Evolutionary conservation across 2,797 vertebrate species (phyloP), one percentile per base, ranked within the genome.

Genomic region (Gallinago nigripennis): DNA sequence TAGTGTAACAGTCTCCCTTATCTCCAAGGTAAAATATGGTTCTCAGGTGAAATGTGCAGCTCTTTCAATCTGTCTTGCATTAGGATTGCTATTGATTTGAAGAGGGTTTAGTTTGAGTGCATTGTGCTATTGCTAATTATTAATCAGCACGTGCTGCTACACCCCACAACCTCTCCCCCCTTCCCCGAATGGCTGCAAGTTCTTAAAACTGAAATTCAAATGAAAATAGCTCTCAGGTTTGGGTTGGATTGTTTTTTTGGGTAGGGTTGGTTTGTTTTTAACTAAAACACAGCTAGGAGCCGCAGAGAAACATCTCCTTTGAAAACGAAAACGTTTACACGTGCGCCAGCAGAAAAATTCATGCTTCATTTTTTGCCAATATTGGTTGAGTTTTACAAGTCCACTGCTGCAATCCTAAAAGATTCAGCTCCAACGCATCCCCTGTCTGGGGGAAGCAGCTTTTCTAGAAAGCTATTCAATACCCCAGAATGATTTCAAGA

Each of bases 1-100:
- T 33, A 89, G 35, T 54, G 37, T 57, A 94, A 82, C 81, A 64
- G 23, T 37, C 71, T 88, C 45, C 64, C 63, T 86, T 94, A 88
- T 84, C 78, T 95, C 64, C 57, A 82, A 73, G 41, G 78, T 76
- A 92, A 95, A 91, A 73, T 63, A 78, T 0, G 0, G 21, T 82
- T 94, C 85, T 92, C 63, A 60, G 71, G 70, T 96, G 88, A 88
- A 92, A 81, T 19, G 30, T 60, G 69, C 30, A 35, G 56, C 65
- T 53, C 65, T 89, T 81, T 92, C 66, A 88, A 90, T 70, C 70
- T 37, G 25, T 82, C 77, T 69, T 86, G 58, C 53, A 39, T 73
- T 72, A 82, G 43, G 63, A 83, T 63, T 90, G 69, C 46, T 92
- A 81, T 88, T 88, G 91, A 94, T 95, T 94, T 84, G 69, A 78